Evolutionary conservation across 2,888 invertebrate species (phyloP).

Genomic region (Eilema caniola): DNA sequence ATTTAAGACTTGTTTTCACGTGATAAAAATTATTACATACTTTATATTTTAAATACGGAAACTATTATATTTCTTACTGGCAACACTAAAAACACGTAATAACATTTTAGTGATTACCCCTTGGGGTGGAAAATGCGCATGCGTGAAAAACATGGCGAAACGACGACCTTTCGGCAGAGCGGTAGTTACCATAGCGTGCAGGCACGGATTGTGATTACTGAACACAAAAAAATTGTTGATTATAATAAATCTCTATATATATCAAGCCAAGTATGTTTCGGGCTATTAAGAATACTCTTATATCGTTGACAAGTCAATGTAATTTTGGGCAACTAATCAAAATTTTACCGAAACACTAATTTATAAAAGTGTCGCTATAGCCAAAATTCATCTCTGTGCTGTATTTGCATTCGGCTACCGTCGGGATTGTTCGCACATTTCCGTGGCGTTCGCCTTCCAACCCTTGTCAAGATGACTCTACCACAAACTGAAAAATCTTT

Average conservation of each 20-base stretch:
- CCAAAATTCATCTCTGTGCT: slow-evolving; percentile 66
- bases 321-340: neutral
- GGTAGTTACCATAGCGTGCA: slow-evolving; percentile 57
- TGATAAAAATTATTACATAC: neutral
- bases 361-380: slow-evolving; percentile 34
- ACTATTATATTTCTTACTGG: slow-evolving; percentile 40
- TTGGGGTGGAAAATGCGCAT: slow-evolving; percentile 74
- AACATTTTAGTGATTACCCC: slow-evolving; percentile 76
- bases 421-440: slow-evolving; percentile 79
- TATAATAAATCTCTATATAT: neutral
- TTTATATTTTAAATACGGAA: slow-evolving; percentile 6
- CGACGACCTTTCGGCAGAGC: slow-evolving; percentile 78
- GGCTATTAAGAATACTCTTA: no score
- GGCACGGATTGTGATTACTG: slow-evolving; percentile 57
- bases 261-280: neutral
- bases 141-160: slow-evolving; percentile 81
- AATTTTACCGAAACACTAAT: neutral
- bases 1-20: neutral
- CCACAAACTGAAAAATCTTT: slow-evolving; percentile 78
- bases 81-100: slow-evolving; percentile 61
- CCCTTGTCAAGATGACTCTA: slow-evolving; percentile 79
- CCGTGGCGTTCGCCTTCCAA: slow-evolving; percentile 76
- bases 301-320: neutral
- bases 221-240: neutral
- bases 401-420: slow-evolving; percentile 77